Evolutionary conservation across 1,140 invertebrate genomes (phyloP), one percentile per base, ranked within the genome.

Genomic region (Drosophila insularis): DNA sequence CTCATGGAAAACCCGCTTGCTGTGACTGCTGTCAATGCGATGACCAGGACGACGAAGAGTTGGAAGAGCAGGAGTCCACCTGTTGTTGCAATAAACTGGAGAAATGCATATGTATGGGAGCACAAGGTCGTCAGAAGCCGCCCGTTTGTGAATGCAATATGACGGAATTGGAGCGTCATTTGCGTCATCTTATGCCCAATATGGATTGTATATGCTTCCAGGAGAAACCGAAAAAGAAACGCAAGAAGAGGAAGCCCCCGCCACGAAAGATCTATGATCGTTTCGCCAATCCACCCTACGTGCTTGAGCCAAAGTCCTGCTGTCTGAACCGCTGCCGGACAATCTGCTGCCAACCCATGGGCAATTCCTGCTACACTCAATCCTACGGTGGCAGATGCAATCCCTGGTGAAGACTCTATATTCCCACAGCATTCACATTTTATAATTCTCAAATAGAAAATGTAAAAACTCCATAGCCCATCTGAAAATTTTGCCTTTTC

Each of bases 261-360:
- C 35, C 46, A 1, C 56, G 46, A 13, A 7, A 19, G 1, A 4
- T 13, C 0, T 82, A 46, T 23, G 61, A 82, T 59, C 61, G 84
- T 0, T 87, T 79, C 23, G 69, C 72, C 8, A 50, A 4, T 70
- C 78, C 82, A 0, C 81, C 82, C 0, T 59, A 61, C n/a, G 63
- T 79, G 13, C 40, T 81, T 0, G 70, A 79, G 46, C 84, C 82
- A 0, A 76, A 62, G 21, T 50, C 66, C 0, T 35, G n/a, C 14
- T 58, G 37, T 1, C 40, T 59, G 0, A 37, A 63, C 0, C 56
- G 39, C 60, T 58, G 0, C 10, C 17, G 40, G 13, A 13, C n/a
- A 1, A 37, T 32, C 23, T 56, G 68, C 31, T 72, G 58, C 11
- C 27, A 23, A 11, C 67, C 56, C 0, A 2, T 74, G 4, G 56